Percentiles rank a stretch among this genome's conserved stretches.
phyloP scores from a whole-genome alignment of 1,140 invertebrate species.

The Tetramorium parvispinum region DNA sequence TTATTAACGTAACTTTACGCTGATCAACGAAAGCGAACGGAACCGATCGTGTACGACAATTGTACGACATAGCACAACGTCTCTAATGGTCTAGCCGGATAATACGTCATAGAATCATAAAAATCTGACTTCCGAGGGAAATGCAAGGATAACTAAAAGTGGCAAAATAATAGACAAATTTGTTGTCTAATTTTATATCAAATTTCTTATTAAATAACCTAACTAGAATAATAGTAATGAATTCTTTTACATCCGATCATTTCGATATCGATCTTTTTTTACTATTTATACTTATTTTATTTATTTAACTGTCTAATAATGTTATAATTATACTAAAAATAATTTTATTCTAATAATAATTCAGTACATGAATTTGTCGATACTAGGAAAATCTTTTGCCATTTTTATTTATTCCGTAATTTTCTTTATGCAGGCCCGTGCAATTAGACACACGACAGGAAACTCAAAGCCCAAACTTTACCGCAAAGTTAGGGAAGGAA shows the following conservation, averaged over 20 bases:
- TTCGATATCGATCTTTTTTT: not conserved
- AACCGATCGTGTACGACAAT: conserved; percentile 13
- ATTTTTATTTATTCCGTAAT: not conserved
- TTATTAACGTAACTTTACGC: not conserved
- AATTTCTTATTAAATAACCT: conserved; percentile 32
- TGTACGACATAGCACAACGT: not conserved
- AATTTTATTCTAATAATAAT: not conserved
- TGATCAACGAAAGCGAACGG: conserved; percentile 27
- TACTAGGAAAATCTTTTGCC: not conserved
- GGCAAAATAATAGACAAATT: not conserved
- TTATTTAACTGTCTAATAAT: not conserved
- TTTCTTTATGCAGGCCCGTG: not conserved
- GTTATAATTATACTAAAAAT: not conserved
- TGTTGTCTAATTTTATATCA: not conserved
- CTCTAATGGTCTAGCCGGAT: conserved; percentile 39
- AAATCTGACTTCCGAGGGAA: not conserved
- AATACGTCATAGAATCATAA: not conserved
- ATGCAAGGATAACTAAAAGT: not conserved
- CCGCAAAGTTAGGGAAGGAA: conserved; percentile 44
- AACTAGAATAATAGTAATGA: not conserved
- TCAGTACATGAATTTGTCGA: not conserved
- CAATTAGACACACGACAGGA: conserved; percentile 22
- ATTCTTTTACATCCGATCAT: not conserved
- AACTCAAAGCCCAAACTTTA: conserved; percentile 25
- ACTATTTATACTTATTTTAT: no score